Conservation (phyloP, 2,797 vertebrate species). For the Lutjanus argentimaculatus region DNA sequence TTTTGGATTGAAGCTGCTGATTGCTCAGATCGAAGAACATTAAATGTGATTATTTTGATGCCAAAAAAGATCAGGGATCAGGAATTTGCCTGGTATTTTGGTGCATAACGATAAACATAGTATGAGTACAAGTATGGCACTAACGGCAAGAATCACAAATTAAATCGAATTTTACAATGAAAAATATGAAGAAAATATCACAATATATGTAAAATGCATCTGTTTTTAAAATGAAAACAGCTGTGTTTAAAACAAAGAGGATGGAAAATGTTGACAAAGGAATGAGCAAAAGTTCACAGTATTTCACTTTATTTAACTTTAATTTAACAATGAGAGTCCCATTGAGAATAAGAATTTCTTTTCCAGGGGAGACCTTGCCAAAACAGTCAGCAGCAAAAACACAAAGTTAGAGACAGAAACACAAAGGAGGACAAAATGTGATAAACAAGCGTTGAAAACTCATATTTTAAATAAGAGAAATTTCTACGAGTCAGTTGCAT, state of each 20-base stretch:
- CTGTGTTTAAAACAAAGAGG: background rate
- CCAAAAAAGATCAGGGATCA: background rate
- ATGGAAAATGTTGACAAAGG: background rate
- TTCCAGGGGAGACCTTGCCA: too few relatives aligned
- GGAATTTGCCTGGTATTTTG: background rate
- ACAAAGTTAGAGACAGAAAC: too few relatives aligned
- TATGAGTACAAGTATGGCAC: background rate
- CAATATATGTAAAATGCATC: background rate
- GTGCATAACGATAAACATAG: background rate
- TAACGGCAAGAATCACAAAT: background rate
- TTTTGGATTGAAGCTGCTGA: background rate
- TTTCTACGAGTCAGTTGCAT: too few relatives aligned
- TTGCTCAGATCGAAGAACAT: background rate
- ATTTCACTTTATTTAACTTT: too few relatives aligned
- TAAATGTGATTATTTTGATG: background rate
- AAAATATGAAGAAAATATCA: background rate
- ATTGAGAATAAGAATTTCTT: too few relatives aligned
- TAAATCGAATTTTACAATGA: background rate
- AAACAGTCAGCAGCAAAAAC: too few relatives aligned
- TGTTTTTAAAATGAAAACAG: background rate
- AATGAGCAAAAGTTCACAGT: background rate
- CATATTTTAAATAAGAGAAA: too few relatives aligned
- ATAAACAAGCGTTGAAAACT: too few relatives aligned
- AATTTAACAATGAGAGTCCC: too few relatives aligned
- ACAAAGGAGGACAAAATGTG: too few relatives aligned